phyloP scores from a whole-genome alignment of 1,140 invertebrate species.

The Atta colombica region DNA sequence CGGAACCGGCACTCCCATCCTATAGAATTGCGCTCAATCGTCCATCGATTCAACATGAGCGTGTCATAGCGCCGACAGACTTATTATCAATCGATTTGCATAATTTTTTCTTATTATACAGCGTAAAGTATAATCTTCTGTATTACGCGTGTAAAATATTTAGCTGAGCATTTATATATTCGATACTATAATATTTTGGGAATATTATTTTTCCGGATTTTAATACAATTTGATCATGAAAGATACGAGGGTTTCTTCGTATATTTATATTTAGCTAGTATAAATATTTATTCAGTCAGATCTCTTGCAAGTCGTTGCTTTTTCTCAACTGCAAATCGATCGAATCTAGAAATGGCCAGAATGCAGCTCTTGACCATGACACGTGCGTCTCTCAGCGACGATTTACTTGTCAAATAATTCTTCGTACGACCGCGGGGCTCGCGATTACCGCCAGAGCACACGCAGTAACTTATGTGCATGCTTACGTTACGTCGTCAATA shows the following conservation, averaged over 20 bases:
- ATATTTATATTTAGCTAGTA: too few species aligned
- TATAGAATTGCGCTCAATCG: constrained; percentile 78
- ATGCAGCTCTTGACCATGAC: constrained; percentile 47
- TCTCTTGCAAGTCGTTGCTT: background rate
- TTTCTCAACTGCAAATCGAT: constrained; percentile 20
- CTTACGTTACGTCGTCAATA: constrained; percentile 59
- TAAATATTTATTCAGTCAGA: too few species aligned
- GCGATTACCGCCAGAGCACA: constrained; percentile 62
- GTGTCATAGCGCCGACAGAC: constrained; percentile 62
- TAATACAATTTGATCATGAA: too few species aligned
- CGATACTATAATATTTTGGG: background rate
- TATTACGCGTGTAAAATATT: background rate
- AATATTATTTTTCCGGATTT: background rate
- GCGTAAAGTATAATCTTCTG: background rate
- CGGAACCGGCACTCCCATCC: constrained; percentile 77
- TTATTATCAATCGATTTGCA: constrained; percentile 71
- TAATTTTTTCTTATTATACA: constrained; percentile 22
- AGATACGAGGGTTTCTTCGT: too few species aligned
- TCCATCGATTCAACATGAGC: constrained; percentile 74
- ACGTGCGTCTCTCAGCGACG: constrained; percentile 62
- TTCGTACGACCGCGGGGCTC: constrained; percentile 54
- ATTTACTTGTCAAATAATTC: constrained; percentile 73
- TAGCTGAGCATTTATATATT: background rate
- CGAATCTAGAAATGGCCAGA: constrained; percentile 32
- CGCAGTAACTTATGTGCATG: constrained; percentile 56